Conservation (phyloP, 2,888 invertebrate species). For the Leucophenga montana region DNA sequence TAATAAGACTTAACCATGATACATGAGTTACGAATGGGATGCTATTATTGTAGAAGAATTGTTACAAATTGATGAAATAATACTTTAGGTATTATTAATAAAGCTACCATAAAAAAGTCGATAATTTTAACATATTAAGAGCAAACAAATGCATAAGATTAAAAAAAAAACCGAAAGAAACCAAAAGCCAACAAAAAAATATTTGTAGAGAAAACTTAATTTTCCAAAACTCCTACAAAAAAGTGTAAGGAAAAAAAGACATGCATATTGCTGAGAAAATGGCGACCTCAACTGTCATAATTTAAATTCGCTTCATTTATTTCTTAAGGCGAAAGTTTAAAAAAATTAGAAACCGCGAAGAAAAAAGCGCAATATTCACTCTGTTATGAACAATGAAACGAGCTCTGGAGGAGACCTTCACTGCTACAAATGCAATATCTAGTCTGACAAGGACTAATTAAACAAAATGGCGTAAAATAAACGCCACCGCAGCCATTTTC, state of each 20-base stretch:
- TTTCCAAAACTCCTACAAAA: neutral
- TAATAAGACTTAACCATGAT: no score
- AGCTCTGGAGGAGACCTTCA: constrained; percentile 39
- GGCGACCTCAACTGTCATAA: constrained; percentile 58
- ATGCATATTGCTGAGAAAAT: neutral
- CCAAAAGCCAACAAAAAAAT: no score
- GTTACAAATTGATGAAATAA: no score
- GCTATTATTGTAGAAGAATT: no score
- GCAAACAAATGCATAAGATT: no score
- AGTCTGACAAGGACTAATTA: constrained; percentile 48
- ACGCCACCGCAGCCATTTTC: constrained; percentile 4
- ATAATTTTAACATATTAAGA: no score
- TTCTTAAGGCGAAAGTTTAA: constrained; percentile 1
- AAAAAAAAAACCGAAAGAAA: no score
- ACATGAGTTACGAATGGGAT: no score
- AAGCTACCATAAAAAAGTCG: no score
- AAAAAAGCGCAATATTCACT: neutral
- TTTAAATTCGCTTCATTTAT: constrained; percentile 53
- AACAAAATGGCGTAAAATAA: constrained; percentile 50
- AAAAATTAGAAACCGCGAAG: neutral
- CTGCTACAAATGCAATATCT: constrained; percentile 20
- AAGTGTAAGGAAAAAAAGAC: neutral
- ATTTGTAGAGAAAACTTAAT: no score
- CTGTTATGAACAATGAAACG: constrained; percentile 32
- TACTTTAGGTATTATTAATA: no score